phyloP scores from a whole-genome alignment of 2,888 invertebrate species.

The Trisateles emortualis region DNA sequence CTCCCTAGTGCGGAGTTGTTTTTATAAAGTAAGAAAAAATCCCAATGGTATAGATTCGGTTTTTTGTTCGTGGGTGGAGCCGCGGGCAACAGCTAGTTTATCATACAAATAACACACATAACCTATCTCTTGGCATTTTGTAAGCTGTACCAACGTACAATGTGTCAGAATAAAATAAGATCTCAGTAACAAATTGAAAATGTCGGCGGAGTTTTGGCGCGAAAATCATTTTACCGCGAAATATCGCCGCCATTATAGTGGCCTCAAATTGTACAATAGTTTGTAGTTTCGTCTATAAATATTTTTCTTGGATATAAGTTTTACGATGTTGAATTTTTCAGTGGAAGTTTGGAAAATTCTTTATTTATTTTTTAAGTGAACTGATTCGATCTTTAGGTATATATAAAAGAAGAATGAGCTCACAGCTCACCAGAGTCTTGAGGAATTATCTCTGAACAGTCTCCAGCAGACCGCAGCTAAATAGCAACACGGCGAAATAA shows the following conservation, averaged over 20 bases:
- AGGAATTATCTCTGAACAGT: too few species aligned
- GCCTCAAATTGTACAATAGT: slow-evolving; percentile 4
- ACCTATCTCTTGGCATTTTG: background rate
- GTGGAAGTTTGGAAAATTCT: background rate
- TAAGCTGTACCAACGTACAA: background rate
- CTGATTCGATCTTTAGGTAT: too few species aligned
- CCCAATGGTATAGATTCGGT: too few species aligned
- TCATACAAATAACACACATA: background rate
- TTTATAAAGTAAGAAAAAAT: too few species aligned
- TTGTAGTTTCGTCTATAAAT: background rate
- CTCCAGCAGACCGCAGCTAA: too few species aligned
- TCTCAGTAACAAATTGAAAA: slow-evolving; percentile 55
- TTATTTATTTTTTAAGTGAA: too few species aligned
- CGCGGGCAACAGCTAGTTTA: too few species aligned
- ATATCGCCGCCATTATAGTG: slow-evolving; percentile 33
- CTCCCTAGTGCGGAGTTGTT: too few species aligned
- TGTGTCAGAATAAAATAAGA: slow-evolving; percentile 13
- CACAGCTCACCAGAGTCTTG: too few species aligned
- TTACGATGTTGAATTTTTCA: background rate
- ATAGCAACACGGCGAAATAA: too few species aligned
- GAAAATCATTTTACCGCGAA: slow-evolving; percentile 42
- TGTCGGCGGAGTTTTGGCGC: slow-evolving; percentile 53
- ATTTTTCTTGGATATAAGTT: slow-evolving; percentile 10
- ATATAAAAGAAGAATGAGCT: too few species aligned
- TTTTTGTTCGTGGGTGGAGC: too few species aligned